Evolutionary conservation across 2,797 vertebrate species (phyloP).

Genomic region (Phataginus tetradactyla): DNA sequence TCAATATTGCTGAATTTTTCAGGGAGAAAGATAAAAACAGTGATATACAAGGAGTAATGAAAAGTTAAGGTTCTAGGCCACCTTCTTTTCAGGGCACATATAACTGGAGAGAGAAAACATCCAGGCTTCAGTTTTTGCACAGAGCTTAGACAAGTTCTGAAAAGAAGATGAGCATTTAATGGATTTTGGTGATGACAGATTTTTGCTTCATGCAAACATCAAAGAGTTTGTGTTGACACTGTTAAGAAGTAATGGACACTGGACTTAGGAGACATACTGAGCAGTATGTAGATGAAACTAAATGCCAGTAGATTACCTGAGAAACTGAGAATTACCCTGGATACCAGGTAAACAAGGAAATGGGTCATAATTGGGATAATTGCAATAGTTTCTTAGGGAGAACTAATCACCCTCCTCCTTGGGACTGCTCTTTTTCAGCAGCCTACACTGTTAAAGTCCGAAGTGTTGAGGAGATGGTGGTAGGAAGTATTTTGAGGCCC

Average conservation of each 20-base stretch:
- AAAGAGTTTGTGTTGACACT: neutral
- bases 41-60: neutral
- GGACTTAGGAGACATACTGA: neutral
- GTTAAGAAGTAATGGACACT: neutral
- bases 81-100: neutral
- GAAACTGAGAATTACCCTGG: neutral
- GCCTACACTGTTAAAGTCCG: neutral
- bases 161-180: neutral
- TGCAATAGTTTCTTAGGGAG: neutral
- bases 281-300: neutral
- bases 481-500: neutral
- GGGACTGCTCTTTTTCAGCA: neutral
- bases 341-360: neutral
- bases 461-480: neutral
- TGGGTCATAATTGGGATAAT: neutral
- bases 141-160: neutral
- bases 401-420: neutral
- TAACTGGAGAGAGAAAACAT: neutral
- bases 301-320: neutral
- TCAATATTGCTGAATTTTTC: neutral
- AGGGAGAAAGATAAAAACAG: neutral
- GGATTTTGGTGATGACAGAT: neutral
- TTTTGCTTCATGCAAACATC: neutral
- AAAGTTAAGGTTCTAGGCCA: neutral
- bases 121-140: neutral